Conservation (phyloP, 2,888 invertebrate species). For the Stomorhina lunata region DNA sequence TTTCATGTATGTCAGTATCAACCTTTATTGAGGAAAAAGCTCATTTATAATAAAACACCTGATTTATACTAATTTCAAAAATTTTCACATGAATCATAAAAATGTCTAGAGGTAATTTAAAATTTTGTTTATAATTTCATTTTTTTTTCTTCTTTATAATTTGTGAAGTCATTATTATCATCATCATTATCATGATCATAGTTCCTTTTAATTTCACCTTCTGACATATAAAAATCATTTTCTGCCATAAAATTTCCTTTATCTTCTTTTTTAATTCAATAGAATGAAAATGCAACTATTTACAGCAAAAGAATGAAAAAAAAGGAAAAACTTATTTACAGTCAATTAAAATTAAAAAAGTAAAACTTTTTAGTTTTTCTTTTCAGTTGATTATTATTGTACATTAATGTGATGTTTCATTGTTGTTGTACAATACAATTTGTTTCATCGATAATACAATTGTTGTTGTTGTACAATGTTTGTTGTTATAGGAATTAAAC, state of each 20-base stretch:
- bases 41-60: not conserved
- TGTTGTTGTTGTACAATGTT: conserved; percentile 18
- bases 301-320: not conserved
- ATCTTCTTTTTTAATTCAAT: not conserved
- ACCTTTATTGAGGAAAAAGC: not conserved
- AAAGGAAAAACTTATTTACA: not conserved
- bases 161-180: not conserved
- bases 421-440: conserved; percentile 64
- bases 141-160: not conserved
- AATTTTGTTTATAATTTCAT: not conserved
- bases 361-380: conserved; percentile 53
- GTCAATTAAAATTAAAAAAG: conserved; percentile 25
- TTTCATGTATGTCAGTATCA: no score
- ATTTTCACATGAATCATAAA: not conserved
- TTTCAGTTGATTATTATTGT: conserved; percentile 58
- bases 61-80: not conserved
- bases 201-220: not conserved
- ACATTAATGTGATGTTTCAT: conserved; percentile 64
- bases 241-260: not conserved
- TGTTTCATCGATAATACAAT: conserved; percentile 69
- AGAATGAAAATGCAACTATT: not conserved
- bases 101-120: not conserved
- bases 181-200: no score
- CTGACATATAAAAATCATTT: not conserved
- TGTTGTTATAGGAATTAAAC: conserved; percentile 65